Conservation (phyloP, 2,797 vertebrate species). For the Limnodromus scolopaceus region DNA sequence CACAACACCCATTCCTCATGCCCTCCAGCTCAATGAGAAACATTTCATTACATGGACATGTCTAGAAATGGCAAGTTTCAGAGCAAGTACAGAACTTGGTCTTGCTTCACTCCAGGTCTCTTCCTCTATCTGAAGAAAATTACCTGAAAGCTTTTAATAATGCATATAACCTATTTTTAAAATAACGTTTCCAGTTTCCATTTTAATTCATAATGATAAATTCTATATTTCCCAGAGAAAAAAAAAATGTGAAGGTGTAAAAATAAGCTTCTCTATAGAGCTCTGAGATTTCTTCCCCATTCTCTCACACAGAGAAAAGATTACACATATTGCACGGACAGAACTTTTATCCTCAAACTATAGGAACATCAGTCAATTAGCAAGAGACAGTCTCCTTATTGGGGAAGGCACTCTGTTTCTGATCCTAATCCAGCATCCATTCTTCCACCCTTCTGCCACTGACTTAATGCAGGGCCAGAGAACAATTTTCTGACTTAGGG, state of each 20-base stretch:
- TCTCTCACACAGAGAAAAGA: background rate
- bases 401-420: background rate
- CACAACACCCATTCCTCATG: accelerated
- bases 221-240: background rate
- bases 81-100: background rate
- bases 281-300: background rate
- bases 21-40: background rate
- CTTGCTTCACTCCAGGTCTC: background rate
- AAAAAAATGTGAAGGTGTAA: background rate
- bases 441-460: background rate
- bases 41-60: accelerated
- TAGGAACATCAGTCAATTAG: background rate
- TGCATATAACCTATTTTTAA: background rate
- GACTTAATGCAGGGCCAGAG: background rate
- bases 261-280: background rate
- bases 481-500: background rate
- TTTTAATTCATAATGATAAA: background rate
- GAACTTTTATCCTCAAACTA: background rate
- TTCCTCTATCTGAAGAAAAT: background rate
- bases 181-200: background rate
- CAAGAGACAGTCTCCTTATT: background rate
- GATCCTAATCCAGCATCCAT: background rate
- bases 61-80: background rate
- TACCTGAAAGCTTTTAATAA: background rate
- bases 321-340: background rate